Base-by-base conservation (phyloP, 1,140 invertebrate species). In the Nymphalis io region DNA sequence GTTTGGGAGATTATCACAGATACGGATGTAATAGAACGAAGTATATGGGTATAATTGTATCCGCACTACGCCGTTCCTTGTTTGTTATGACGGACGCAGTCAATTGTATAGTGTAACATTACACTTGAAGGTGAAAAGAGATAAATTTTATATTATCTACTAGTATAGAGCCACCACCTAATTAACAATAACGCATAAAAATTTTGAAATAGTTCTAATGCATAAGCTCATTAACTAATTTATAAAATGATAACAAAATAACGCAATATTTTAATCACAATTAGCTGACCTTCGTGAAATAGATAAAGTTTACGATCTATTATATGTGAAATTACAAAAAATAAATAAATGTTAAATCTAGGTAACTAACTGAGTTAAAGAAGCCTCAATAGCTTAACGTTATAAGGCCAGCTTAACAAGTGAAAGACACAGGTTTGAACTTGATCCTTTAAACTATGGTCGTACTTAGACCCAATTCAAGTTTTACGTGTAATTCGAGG, bases 51-150 rank as follows among this genome's bases (percentile, higher is more conserved):
- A 76, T 84, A 82, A 84, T 82, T 76, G 77, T 80, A 79, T 82
- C 78, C 80, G 74, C 76, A 74, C 68, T 62, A 61, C 40, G 70
- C 61, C 67, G 71, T 68, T 64, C 71, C 70, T 73, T 74, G 78
- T 78, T 83, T 84, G 78, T 80, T 80, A 61, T 79, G 74, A 78
- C 81, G 83, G 85, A 89, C 79, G 80, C 68, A 76, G 53, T 80
- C 84, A 89, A 89, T 87, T 88, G 81, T 80, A 83, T 79, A 73
- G 77, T 76, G 80, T 81, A 84, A 84, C 73, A 72, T 78, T 76
- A 82, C 73, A 78, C 72, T 62, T 69, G 71, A 76, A 74, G 70
- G 70, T 77, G 70, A 79, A 75, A 72, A 39, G 58, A 57, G 40
- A 62, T 48, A 42, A 40, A 66, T 57, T 51, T 20, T 66, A 16